These are phyloP conservation scores for Drosophila prostipennis DNA, from an alignment of 2,888 invertebrate genomes.

Conservation along the genomic window DNA sequence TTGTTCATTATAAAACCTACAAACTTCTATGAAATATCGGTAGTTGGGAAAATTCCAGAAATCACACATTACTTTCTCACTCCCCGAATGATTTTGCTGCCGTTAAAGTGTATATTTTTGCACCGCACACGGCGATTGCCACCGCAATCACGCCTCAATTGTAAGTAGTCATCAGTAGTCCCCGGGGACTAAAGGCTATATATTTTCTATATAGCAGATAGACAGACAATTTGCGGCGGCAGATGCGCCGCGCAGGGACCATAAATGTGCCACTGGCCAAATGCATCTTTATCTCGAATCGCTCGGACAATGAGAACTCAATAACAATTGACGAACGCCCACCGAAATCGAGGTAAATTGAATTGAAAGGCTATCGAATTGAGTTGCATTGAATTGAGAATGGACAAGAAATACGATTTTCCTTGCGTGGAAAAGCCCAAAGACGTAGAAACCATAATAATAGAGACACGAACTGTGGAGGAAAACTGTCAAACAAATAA, in stretches of 20 bases:
- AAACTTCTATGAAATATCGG: background rate
- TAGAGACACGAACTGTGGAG: slow-evolving; percentile 47
- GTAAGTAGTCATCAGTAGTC: slow-evolving; percentile 29
- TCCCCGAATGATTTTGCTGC: slow-evolving; percentile 8
- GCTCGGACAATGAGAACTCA: slow-evolving; percentile 54
- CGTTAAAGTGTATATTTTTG: slow-evolving; percentile 23
- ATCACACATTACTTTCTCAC: slow-evolving; percentile 5
- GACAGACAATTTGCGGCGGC: slow-evolving; percentile 65
- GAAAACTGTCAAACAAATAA: slow-evolving; percentile 36
- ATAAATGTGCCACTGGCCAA: slow-evolving; percentile 29
- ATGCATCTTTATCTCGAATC: slow-evolving; percentile 59
- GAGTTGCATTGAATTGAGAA: slow-evolving; percentile 19
- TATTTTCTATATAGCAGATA: slow-evolving; percentile 22
- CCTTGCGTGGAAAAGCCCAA: slow-evolving; percentile 29
- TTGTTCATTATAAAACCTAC: too few species aligned
- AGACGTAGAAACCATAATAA: slow-evolving; percentile 50
- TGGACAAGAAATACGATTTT: slow-evolving; percentile 14
- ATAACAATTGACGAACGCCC: slow-evolving; percentile 72
- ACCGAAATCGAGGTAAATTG: slow-evolving; percentile 38
- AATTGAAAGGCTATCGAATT: slow-evolving; percentile 40
- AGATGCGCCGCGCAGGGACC: slow-evolving; percentile 38
- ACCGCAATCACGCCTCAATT: slow-evolving; percentile 77
- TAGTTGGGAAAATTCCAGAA: slow-evolving; percentile 5
- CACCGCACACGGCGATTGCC: slow-evolving; percentile 66
- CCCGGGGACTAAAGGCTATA: slow-evolving; percentile 21